A percentile compares a stretch with the other conserved stretches of the same genome.
Conservation (phyloP, 37 sponge, comb jelly and placozoan genomes). For the Halichondria panicea region DNA sequence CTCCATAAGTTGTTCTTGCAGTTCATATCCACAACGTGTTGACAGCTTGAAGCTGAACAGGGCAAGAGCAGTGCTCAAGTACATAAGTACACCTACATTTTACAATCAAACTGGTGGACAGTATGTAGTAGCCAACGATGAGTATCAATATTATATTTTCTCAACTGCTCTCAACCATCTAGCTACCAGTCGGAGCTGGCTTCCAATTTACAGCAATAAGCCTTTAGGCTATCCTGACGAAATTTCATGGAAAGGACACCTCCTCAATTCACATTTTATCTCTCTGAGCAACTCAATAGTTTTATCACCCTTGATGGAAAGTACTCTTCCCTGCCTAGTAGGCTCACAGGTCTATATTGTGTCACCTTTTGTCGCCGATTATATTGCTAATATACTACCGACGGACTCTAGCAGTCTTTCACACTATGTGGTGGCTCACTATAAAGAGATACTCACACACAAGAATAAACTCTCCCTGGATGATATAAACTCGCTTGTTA, state of each 20-base stretch:
- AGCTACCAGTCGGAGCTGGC: constrained; percentile 17
- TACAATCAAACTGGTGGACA: too few species aligned
- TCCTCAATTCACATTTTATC: constrained; percentile 20
- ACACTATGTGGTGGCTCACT: constrained; percentile 17
- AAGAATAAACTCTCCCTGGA: neutral
- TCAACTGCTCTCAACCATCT: constrained; percentile 5
- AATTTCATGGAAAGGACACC: constrained; percentile 44
- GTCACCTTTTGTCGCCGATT: too few species aligned
- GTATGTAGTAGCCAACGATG: neutral
- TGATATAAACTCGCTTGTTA: neutral
- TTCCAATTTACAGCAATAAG: constrained; percentile 27
- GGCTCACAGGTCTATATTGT: constrained; percentile 50
- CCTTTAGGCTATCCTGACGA: constrained; percentile 39
- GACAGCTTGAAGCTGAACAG: constrained; percentile 7
- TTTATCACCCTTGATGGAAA: neutral
- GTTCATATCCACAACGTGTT: constrained; percentile 2
- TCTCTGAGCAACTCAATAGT: neutral
- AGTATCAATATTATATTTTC: constrained; percentile 1
- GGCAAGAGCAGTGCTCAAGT: constrained; percentile 34
- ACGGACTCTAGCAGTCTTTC: neutral
- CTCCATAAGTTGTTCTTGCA: neutral
- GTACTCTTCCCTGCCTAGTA: constrained; percentile 4
- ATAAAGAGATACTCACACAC: constrained; percentile 11
- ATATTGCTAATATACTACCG: neutral
- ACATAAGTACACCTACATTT: neutral